Conservation (phyloP, 1,140 invertebrate species). For the Pseudomyrmex cubaensis region DNA sequence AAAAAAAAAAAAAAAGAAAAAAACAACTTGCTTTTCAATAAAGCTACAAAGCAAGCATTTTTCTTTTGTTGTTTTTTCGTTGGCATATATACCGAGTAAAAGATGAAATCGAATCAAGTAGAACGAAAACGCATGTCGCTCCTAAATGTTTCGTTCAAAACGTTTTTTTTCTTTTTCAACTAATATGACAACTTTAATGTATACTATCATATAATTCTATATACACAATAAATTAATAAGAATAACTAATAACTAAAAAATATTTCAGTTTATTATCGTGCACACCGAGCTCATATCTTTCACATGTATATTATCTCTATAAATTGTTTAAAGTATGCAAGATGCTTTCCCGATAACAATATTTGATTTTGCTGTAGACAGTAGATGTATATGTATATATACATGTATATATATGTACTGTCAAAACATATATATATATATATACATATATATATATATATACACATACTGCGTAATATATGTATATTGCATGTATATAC, state of each 20-base stretch:
- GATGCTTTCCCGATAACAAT: constrained; percentile 14
- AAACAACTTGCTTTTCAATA: background rate
- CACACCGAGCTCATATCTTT: constrained; percentile 15
- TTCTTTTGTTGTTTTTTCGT: background rate
- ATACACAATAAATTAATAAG: constrained; percentile 55
- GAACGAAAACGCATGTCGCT: background rate
- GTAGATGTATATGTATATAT: background rate
- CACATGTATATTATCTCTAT: background rate
- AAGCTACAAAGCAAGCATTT: background rate
- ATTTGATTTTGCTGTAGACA: constrained; percentile 36
- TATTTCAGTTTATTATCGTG: constrained; percentile 19
- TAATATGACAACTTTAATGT: background rate
- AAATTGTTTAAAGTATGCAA: constrained; percentile 29
- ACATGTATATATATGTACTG: too few relatives aligned
- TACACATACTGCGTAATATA: too few relatives aligned
- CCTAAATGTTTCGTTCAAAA: constrained; percentile 19
- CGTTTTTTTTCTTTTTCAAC: background rate
- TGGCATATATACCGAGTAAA: background rate
- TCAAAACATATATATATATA: too few relatives aligned
- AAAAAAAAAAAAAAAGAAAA: too few relatives aligned
- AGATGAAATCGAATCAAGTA: constrained; percentile 20
- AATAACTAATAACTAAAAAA: constrained; percentile 45
- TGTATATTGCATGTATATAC: too few relatives aligned
- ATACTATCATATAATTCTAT: constrained; percentile 18
- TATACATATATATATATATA: background rate